phyloP scores from a whole-genome alignment of 2,888 invertebrate species.

The Lepidocyrtinus sp. region DNA sequence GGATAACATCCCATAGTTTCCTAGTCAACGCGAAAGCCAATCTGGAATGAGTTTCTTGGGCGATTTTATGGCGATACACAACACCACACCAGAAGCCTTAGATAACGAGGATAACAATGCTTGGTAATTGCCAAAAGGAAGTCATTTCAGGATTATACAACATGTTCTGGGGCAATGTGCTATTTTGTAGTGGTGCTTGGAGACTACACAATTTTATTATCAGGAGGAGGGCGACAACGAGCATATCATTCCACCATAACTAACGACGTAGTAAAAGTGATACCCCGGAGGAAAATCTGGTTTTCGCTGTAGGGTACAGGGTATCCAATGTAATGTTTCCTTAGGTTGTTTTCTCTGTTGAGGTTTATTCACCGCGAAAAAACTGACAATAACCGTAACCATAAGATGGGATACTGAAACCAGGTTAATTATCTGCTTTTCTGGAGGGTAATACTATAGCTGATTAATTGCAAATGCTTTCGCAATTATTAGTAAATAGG shows the following conservation, averaged over 20 bases:
- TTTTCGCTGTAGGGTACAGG: background rate
- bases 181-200: background rate
- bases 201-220: background rate
- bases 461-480: no score
- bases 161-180: background rate
- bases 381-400: conserved; percentile 49
- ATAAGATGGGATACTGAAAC: conserved; percentile 45
- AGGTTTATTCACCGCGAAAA: background rate
- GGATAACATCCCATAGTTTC: no score
- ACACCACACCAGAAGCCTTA: background rate
- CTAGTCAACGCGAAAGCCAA: background rate
- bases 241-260: background rate
- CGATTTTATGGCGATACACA: background rate
- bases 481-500: background rate
- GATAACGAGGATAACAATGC: background rate
- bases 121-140: background rate
- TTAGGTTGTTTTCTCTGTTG: no score
- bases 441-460: no score
- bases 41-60: background rate
- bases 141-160: background rate
- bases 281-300: background rate
- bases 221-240: background rate
- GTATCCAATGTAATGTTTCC: no score
- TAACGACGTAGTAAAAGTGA: background rate
- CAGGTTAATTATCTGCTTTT: conserved; percentile 52